Base-by-base conservation (phyloP, 1,140 invertebrate species). In the Aradophagus sp. region DNA sequence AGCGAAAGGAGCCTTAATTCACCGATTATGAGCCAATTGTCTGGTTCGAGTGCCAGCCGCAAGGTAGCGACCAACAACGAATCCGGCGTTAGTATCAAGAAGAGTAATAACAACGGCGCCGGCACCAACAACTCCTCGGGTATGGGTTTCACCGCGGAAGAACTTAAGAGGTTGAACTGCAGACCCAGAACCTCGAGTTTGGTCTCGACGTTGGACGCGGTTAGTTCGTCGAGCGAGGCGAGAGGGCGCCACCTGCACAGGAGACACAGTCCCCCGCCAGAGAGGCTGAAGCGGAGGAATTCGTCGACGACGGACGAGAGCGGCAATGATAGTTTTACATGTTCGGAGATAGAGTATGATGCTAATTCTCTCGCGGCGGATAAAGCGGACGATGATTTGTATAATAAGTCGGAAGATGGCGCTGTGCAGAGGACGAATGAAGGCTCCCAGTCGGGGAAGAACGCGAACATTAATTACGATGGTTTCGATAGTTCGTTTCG, bases 271-370 rank as follows among this genome's bases (percentile, higher is more conserved):
- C 90, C 91, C 0, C 89, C 90, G 20, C 89, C 89, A 4, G 91
- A 92, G 73, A 74, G 84, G 36, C 71, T 84, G 5, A 92, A 92
- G 38, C 89, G 92, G 68, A 79, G 88, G 31, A 92, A 91, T 77
- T 93, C 93, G 0, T 95, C 94, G 2, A 95, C 94, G 1, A 96
- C 95, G 4, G 95, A 97, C 77, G 96, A 97, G 80, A 96, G 94
- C 80, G 95, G 95, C 2, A 97, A 98, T 84, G 97, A 99, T 78
- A 97, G 96, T 62, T 99, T 98, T 86, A 98, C 96, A 0, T 98
- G 96, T 84, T 98, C 96, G 0, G 96, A 99, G 87, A 98, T 98
- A 79, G 97, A 99, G 82, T 97, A 97, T 80, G 96, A 98, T 75
- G 94, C 95, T 76, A 92, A 93, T 62, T 94, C 93, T 66, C 85